Conservation (phyloP, 2,797 vertebrate species). For the Gadopsis marmoratus region DNA sequence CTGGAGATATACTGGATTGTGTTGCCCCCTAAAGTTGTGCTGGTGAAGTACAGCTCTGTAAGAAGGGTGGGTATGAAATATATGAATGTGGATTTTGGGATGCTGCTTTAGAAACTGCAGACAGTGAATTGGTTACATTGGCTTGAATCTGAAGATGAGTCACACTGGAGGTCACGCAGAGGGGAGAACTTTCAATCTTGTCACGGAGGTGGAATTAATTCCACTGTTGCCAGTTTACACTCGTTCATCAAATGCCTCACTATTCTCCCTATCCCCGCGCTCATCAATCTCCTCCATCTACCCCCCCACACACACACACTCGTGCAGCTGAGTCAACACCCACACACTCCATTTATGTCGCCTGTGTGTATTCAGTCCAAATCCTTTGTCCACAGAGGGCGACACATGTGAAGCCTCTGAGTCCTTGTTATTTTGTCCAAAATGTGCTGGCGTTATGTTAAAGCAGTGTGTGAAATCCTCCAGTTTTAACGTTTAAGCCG, state of each 20-base stretch:
- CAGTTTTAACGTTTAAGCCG: not conserved
- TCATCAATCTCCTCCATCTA: constrained; percentile 83
- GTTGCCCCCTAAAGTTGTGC: constrained; percentile 81
- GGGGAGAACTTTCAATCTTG: constrained; percentile 82
- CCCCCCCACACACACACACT: constrained; percentile 58
- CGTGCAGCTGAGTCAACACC: constrained; percentile 87
- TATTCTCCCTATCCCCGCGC: constrained; percentile 74
- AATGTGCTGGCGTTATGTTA: constrained; percentile 10
- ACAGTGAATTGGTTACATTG: constrained; percentile 43
- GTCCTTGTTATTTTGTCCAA: constrained; percentile 14
- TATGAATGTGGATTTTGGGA: constrained; percentile 18
- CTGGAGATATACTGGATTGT: constrained; percentile 63
- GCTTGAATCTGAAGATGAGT: constrained; percentile 57
- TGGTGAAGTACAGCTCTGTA: constrained; percentile 67
- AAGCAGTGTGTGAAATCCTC: not conserved
- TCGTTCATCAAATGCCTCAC: constrained; percentile 86
- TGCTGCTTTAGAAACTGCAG: constrained; percentile 42
- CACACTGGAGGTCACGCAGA: constrained; percentile 76
- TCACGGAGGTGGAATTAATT: constrained; percentile 83
- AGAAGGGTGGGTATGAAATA: constrained; percentile 3
- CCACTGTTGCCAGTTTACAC: constrained; percentile 84
- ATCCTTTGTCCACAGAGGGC: constrained; percentile 68
- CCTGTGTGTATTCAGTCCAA: constrained; percentile 54
- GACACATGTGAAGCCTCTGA: constrained; percentile 68
- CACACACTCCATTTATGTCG: constrained; percentile 83